Percentiles rank a stretch among this genome's conserved stretches.
These are phyloP conservation scores for Piprites chloris DNA, from an alignment of 2,113 vertebrate species.

Conservation along the genomic window DNA sequence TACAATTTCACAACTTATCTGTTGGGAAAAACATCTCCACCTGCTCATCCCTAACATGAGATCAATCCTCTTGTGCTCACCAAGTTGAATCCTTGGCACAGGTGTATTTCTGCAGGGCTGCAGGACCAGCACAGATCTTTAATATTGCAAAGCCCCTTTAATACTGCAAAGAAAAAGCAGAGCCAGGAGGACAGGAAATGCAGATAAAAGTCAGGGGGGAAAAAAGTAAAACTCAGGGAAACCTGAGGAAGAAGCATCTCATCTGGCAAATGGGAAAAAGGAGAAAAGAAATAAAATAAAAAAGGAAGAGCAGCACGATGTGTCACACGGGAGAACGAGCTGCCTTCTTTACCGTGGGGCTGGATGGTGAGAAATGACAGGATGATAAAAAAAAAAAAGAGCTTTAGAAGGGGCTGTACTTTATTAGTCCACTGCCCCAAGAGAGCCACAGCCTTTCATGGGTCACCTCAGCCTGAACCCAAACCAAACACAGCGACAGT, in stretches of 20 bases:
- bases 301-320: background rate
- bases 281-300: background rate
- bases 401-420: conserved; percentile 5
- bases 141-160: too few relatives aligned
- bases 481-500: conserved; percentile 57
- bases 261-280: background rate
- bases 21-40: background rate
- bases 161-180: background rate
- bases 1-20: background rate
- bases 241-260: background rate
- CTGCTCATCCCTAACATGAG: background rate
- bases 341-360: background rate
- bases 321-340: background rate
- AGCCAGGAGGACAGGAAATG: background rate
- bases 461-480: conserved; percentile 59
- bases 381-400: background rate
- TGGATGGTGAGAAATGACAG: conserved; percentile 23
- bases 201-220: background rate
- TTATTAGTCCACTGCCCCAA: conserved; percentile 52
- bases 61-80: background rate
- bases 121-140: background rate
- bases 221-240: background rate
- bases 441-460: conserved; percentile 52
- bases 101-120: background rate
- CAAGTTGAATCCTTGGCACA: background rate